phyloP scores from a whole-genome alignment of 2,113 vertebrate genomes.

The Dasypus novemcinctus region DNA sequence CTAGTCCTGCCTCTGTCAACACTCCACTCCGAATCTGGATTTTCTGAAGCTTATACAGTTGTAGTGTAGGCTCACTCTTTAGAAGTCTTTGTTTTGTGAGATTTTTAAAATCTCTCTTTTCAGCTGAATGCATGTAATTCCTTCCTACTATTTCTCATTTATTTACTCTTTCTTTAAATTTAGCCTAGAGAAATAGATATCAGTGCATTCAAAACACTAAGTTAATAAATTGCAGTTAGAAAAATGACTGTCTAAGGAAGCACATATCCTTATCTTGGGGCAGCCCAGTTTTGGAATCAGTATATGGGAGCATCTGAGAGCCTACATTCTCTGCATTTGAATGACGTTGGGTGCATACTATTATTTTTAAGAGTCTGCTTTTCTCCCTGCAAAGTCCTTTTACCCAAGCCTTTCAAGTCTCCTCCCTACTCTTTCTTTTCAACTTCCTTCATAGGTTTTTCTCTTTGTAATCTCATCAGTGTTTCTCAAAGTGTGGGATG shows the following conservation, averaged over 20 bases:
- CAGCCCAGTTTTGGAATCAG: neutral
- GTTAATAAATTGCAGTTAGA: neutral
- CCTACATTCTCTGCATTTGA: neutral
- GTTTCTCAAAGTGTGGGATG: neutral
- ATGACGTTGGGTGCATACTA: neutral
- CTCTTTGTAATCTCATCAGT: neutral
- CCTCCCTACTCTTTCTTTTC: neutral
- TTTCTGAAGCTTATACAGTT: neutral
- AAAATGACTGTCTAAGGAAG: neutral
- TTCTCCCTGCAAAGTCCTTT: neutral
- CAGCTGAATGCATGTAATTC: neutral
- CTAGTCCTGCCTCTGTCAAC: constrained; percentile 1
- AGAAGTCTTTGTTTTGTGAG: neutral
- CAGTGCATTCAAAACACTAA: neutral
- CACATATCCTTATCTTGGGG: neutral
- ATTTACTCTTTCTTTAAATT: neutral
- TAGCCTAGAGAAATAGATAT: neutral
- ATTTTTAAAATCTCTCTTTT: constrained; percentile 28
- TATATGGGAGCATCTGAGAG: neutral
- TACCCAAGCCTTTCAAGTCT: neutral
- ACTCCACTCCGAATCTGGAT: neutral
- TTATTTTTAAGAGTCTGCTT: neutral
- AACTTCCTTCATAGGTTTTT: neutral
- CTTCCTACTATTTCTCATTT: neutral
- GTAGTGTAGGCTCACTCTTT: neutral